Percentiles rank a stretch among this genome's conserved stretches.
Conservation (phyloP, 2,888 invertebrate species). For the Branchellion lobata region DNA sequence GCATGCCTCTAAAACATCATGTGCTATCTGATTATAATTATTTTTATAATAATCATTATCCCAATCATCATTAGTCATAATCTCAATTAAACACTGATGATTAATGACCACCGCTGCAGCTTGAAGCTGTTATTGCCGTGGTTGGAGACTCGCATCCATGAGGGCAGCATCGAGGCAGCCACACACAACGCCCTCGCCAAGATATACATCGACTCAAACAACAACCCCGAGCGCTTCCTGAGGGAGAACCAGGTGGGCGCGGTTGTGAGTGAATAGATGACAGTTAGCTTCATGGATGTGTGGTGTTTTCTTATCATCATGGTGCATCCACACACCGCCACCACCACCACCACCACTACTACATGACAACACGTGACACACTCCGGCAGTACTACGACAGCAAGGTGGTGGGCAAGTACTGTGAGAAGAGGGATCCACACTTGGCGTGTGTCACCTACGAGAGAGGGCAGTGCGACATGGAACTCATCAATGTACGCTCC, state of each 20-base stretch:
- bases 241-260: slow-evolving; percentile 63
- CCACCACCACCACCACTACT: background rate
- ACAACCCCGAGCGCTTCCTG: slow-evolving; percentile 91
- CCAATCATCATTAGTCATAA: too few relatives aligned
- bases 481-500: slow-evolving; percentile 76
- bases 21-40: too few relatives aligned
- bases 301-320: too few relatives aligned
- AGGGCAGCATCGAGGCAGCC: slow-evolving; percentile 92
- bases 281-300: too few relatives aligned
- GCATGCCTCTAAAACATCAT: too few relatives aligned
- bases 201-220: slow-evolving; percentile 99
- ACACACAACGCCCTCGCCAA: slow-evolving; percentile 99
- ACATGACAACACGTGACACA: background rate
- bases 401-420: slow-evolving; percentile 87
- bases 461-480: slow-evolving; percentile 94
- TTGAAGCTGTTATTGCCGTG: slow-evolving; percentile 91
- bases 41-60: too few relatives aligned
- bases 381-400: slow-evolving; percentile 82
- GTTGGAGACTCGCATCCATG: slow-evolving; percentile 95
- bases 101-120: too few relatives aligned
- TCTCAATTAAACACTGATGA: too few relatives aligned
- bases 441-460: slow-evolving; percentile 98
- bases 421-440: slow-evolving; percentile 99
- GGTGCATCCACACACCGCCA: background rate
- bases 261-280: background rate